Percentiles rank a stretch among this genome's conserved stretches.
Evolutionary conservation across 2,888 invertebrate species (phyloP).

Genomic region (Vanessa cardui): DNA sequence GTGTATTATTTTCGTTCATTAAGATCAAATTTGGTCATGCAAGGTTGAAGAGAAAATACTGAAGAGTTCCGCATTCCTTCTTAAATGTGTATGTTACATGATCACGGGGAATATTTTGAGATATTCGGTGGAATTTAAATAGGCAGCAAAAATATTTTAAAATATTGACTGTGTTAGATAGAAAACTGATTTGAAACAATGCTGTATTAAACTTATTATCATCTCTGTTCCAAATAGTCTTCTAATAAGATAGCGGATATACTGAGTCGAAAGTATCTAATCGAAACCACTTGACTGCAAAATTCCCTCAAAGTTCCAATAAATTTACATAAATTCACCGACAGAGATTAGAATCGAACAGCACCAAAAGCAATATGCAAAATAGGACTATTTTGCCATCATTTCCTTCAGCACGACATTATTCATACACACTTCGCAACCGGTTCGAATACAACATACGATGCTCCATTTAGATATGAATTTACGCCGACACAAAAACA

Average conservation of each 20-base stretch:
- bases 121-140: background rate
- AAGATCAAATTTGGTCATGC: background rate
- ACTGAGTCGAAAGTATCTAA: background rate
- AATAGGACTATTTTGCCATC: conserved; percentile 22
- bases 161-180: too few species aligned
- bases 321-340: conserved; percentile 11
- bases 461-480: conserved; percentile 46
- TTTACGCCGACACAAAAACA: conserved; percentile 47
- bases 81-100: background rate
- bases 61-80: conserved; percentile 4
- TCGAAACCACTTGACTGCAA: conserved; percentile 10
- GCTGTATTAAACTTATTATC: too few species aligned
- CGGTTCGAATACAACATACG: conserved; percentile 36
- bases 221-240: background rate
- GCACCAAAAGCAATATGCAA: conserved; percentile 26
- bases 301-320: conserved; percentile 4
- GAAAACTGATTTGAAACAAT: too few species aligned
- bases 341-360: conserved; percentile 12
- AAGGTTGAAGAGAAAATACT: conserved; percentile 3
- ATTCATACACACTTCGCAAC: conserved; percentile 32
- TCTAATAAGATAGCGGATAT: background rate
- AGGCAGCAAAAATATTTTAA: background rate
- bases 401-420: conserved; percentile 27
- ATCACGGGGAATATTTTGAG: background rate
- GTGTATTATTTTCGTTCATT: background rate